Evolutionary conservation across 2,113 vertebrate species (phyloP), one percentile per base, ranked within the genome.

Genomic region (Fregata magnificens): DNA sequence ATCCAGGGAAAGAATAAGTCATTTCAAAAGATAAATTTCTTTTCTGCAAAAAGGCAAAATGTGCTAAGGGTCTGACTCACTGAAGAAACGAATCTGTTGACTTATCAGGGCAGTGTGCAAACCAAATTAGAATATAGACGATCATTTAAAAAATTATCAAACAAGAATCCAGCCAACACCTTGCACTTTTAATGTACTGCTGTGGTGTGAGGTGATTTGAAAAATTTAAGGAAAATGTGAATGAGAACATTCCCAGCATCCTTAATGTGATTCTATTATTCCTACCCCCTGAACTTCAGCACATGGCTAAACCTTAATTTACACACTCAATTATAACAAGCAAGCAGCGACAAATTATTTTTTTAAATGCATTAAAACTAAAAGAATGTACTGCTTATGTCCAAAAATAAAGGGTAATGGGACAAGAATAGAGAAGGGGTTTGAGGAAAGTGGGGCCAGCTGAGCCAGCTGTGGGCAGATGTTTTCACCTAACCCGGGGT

Each of bases 1-100:
- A 96, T 88, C 95, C 95, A 80, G 88, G 94, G 96, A 92, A 96
- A 95, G 96, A 97, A 96, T 86, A 95, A 98, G 95, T 97, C 82
- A 91, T 93, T 82, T 55, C 73, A 90, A 96, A 97, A 95, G 91
- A 93, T 78, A 63, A 95, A 97, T 91, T 97, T 94, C 90, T 93
- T 93, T 95, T 62, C 84, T 70, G 81, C 82, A 90, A 65, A 92
- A 87, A 84, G 62, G 83, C 58, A 62, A 80, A 93, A 94, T 44
- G 70, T 90, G 71, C 79, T 42, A 31, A 90, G 71, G 55, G 74
- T 91, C 90, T 88, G 95, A 96, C 84, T 56, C 18, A 28, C 42
- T 25, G 63, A 79, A 56, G 66, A 85, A 93, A 85, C 25, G 44
- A 62, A 84, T 94, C 86, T 93, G 91, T 86, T 92, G 94, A 66